Base-by-base conservation (phyloP, 2,113 vertebrate species). In the Jaculus jaculus region DNA sequence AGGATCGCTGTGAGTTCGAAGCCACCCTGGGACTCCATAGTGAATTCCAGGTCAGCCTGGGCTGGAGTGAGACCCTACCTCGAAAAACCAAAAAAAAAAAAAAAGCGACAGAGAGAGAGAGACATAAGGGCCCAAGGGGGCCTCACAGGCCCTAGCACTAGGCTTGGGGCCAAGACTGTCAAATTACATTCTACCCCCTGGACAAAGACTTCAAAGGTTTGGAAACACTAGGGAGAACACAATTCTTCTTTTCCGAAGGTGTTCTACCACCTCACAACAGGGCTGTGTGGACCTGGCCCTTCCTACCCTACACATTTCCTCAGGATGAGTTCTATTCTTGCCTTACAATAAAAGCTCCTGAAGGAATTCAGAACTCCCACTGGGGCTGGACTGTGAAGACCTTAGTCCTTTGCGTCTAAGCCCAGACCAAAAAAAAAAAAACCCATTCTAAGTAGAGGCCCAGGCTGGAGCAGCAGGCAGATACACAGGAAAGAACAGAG, bases 81-180 rank as follows among this genome's bases (percentile, higher is more conserved):
- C n/a, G n/a, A n/a, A n/a, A n/a, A n/a, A n/a, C n/a, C n/a, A n/a
- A n/a, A n/a, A n/a, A n/a, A n/a, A n/a, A n/a, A n/a, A n/a, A n/a
- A n/a, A n/a, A n/a, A n/a, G n/a, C n/a, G n/a, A n/a, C n/a, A n/a
- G n/a, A 47, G 42, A 47, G 42, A 47, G 42, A 47, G 42, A 47
- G 42, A 69, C 80, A 30, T 7, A 17, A 26, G 8, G 34, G 12
- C 12, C 77, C 58, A n/a, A 63, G 47, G 30, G 8, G 42, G 13
- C 21, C 42, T 20, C 21, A 3, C 0, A 0, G 20, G 61, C 37
- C 66, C 89, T 5, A 11, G 65, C 47, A 13, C 47, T 21, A 4
- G 42, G 77, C n/a, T 26, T 58, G 42, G 37, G 42, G 34, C n/a
- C 80, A 69, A 17, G 30, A 28, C 13, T 68, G 68, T 81, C n/a